phyloP scores from a whole-genome alignment of 1,140 invertebrate genomes.

The Drosophila melanogaster region Release_6_plus_ISO1_MT NT_033777.3:13587001-13587500 shows the following conservation, averaged over 20 bases:
- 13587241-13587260: neutral
- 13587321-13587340: no score
- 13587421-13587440: no score
- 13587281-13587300: neutral
- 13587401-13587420: no score
- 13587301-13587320: neutral
- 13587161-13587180: neutral
- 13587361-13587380: no score
- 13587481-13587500: slow-evolving; percentile 1
- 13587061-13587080: no score
- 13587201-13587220: neutral
- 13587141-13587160: neutral
- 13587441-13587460: no score
- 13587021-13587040: neutral
- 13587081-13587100: no score
- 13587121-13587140: no score
- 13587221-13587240: neutral
- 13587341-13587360: no score
- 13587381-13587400: no score
- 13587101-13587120: no score
- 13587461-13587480: neutral
- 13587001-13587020: neutral
- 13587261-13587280: neutral
- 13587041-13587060: no score
- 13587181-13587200: neutral